Evolutionary conservation across 2,888 invertebrate genomes (phyloP).

Genomic region (Euzophera pinguis): DNA sequence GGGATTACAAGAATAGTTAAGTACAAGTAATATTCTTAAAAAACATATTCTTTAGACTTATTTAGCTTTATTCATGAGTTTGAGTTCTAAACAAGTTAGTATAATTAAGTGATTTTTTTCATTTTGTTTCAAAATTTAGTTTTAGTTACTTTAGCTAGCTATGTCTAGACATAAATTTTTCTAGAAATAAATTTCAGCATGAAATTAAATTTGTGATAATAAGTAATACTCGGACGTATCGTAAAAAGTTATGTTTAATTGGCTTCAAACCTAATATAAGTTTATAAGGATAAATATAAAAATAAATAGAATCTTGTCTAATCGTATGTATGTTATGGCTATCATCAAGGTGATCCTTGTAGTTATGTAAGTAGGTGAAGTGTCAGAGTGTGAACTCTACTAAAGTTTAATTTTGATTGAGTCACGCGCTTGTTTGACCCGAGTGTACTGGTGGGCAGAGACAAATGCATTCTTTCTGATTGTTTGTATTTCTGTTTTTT

Average conservation of each 20-base stretch:
- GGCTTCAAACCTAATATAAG: no score
- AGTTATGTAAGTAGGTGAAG: slow-evolving; percentile 28
- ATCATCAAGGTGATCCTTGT: background rate
- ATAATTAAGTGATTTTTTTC: no score
- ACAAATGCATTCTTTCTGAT: slow-evolving; percentile 12
- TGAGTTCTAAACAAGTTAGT: no score
- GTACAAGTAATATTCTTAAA: background rate
- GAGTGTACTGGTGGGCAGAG: slow-evolving; percentile 17
- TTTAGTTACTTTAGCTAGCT: no score
- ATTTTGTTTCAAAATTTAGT: no score
- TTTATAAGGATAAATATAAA: no score
- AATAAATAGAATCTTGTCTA: background rate
- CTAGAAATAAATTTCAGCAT: no score
- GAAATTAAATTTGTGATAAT: no score
- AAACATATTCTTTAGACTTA: background rate
- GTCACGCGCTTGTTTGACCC: slow-evolving; percentile 29
- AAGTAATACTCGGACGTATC: no score
- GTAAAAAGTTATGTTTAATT: no score
- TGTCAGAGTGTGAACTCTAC: slow-evolving; percentile 27
- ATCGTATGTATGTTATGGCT: background rate
- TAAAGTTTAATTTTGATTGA: slow-evolving; percentile 36
- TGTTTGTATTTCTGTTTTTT: background rate
- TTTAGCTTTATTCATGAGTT: no score
- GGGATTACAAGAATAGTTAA: background rate
- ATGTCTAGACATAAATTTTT: no score